Base-by-base conservation (phyloP, 2,113 vertebrate species). In the Lipophrys pholis region DNA sequence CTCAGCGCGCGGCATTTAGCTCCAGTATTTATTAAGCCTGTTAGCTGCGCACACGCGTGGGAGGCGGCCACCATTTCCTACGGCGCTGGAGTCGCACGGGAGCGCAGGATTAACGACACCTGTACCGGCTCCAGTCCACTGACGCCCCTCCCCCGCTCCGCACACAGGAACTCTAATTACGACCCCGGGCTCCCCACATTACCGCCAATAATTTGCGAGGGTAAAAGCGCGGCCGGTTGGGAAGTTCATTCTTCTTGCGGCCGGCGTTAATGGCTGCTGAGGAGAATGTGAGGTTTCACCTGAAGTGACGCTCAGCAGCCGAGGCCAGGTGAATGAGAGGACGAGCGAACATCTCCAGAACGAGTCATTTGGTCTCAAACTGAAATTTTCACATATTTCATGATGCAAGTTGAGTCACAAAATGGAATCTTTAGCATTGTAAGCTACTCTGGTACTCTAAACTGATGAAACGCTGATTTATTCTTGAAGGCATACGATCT, bases 11-110 rank as follows among this genome's bases (percentile, higher is more conserved):
- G 16, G 5, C 63, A 12, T 78, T 81, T 66, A 75, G 69, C 66
- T 36, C 21, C 41, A 54, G 78, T 66, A 69, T 83, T 85, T 87
- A 78, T 85, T 80, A 78, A 82, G 82, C 51, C 64, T 64, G 77
- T 81, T 78, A 43, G 67, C 51, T 53, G 9, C 6, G 55, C 62
- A 55, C 54, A n/a, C 21, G 59, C 15, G 4, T 59, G 49, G 56
- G 54, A 12, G 42, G 69, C 6, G 73, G 51, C 62, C 38, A 7
- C 40, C 8, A 11, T 60, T 35, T 78, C 73, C 79, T 2, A 69
- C 16, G 5, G 79, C 1, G 71, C 78, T 10, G 66, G 49, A 43
- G 63, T 16, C 11, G 7, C 81, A 63, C 74, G 77, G 60, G 60
- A 79, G 71, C 6, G 30, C 71, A 67, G 78, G 77, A 84, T 78